These are phyloP conservation scores for Gastracanthus pulcherrimus DNA, from an alignment of 2,888 invertebrate genomes.

Conservation along the genomic window DNA sequence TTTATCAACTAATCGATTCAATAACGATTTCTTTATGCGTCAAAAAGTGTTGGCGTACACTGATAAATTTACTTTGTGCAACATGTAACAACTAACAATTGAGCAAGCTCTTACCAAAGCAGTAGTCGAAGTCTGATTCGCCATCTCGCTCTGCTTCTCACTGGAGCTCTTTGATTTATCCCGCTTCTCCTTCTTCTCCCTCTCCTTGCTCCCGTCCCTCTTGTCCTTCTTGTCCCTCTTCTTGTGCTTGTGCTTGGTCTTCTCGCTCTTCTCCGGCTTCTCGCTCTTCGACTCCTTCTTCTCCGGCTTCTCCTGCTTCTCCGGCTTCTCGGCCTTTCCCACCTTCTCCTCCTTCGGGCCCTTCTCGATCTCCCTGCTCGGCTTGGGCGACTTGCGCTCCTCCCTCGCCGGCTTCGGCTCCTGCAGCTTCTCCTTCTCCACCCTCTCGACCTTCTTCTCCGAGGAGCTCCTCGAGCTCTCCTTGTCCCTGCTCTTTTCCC, in stretches of 20 bases:
- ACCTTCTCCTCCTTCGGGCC: constrained; percentile 69
- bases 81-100: too few relatives aligned
- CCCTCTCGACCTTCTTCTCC: constrained; percentile 83
- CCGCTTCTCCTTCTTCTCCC: constrained; percentile 77
- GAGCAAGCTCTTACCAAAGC: constrained; percentile 33
- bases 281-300: constrained; percentile 71
- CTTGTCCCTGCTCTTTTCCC: constrained; percentile 79
- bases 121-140: constrained; percentile 75
- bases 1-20: too few relatives aligned
- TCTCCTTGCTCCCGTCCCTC: constrained; percentile 83
- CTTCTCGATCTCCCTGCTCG: constrained; percentile 71
- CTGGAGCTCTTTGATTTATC: constrained; percentile 72
- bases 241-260: constrained; percentile 79
- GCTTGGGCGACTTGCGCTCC: constrained; percentile 71
- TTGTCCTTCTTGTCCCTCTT: constrained; percentile 81
- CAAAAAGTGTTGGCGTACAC: too few relatives aligned
- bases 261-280: constrained; percentile 76
- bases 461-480: constrained; percentile 76
- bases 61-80: too few relatives aligned
- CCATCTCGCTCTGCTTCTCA: constrained; percentile 67
- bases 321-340: constrained; percentile 69
- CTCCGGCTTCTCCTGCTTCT: constrained; percentile 72
- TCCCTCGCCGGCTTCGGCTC: constrained; percentile 77
- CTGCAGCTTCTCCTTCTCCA: constrained; percentile 75
- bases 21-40: too few relatives aligned